Evolutionary conservation across 2,888 invertebrate species (phyloP).

Genomic region (Epsilonema sp.): DNA sequence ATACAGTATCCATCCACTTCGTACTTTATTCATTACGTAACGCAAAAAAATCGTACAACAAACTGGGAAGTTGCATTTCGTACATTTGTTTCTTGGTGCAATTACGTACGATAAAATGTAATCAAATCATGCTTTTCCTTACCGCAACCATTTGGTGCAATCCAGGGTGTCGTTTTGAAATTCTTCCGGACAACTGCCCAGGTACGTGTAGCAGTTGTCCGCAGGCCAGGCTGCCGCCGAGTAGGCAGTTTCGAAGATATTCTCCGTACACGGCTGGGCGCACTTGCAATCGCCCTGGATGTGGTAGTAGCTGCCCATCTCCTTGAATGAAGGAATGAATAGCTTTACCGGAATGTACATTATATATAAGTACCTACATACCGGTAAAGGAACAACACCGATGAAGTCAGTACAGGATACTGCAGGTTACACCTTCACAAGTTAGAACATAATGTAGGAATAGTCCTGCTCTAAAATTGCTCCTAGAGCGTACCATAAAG

Average conservation of each 20-base stretch:
- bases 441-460: too few relatives aligned
- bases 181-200: too few relatives aligned
- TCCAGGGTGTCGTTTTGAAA: background rate
- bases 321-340: too few relatives aligned
- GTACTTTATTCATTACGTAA: too few relatives aligned
- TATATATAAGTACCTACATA: too few relatives aligned
- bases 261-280: constrained; percentile 19
- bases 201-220: constrained; percentile 20
- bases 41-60: background rate
- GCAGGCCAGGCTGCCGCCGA: constrained; percentile 28
- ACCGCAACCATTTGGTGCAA: constrained; percentile 1
- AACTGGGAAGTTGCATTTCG: background rate
- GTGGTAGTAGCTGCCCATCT: constrained; percentile 23
- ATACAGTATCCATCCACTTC: too few relatives aligned
- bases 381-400: too few relatives aligned
- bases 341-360: too few relatives aligned
- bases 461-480: too few relatives aligned
- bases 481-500: too few relatives aligned
- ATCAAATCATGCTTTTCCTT: background rate
- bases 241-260: constrained; percentile 26
- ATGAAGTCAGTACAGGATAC: too few relatives aligned
- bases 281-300: constrained; percentile 13
- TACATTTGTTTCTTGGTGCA: background rate
- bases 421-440: too few relatives aligned
- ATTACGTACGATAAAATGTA: background rate